Percentiles rank a stretch among this genome's conserved stretches.
phyloP scores from a whole-genome alignment of 2,113 vertebrate genomes.

The Ceyx cyanopectus region DNA sequence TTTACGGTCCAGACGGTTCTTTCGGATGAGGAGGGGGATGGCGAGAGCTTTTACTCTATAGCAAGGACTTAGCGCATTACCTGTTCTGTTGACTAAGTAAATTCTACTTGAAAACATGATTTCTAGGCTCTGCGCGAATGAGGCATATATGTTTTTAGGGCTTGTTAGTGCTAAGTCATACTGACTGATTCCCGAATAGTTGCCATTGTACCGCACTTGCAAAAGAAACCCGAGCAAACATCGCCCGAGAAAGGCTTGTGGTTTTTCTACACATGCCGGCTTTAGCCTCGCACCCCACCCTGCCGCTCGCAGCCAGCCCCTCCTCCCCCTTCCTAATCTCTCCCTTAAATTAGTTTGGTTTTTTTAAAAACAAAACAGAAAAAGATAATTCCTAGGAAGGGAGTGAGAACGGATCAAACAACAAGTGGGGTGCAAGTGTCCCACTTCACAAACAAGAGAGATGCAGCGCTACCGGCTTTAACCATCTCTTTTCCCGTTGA shows the following conservation, averaged over 20 bases:
- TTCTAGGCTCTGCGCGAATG: background rate
- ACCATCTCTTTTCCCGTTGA: background rate
- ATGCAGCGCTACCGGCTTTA: background rate
- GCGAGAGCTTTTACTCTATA: background rate
- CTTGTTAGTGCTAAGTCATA: conserved; percentile 35
- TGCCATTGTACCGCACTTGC: conserved; percentile 42
- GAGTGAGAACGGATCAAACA: conserved; percentile 44
- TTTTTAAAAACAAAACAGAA: background rate
- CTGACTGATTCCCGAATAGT: conserved; percentile 24
- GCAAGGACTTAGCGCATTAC: background rate
- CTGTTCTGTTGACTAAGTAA: background rate
- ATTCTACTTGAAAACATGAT: background rate
- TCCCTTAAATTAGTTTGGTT: background rate
- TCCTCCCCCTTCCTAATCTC: conserved; percentile 18
- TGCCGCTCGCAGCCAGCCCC: background rate
- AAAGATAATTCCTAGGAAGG: background rate
- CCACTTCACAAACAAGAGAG: background rate
- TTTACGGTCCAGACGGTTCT: background rate
- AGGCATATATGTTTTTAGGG: conserved; percentile 21
- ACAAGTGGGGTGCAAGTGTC: background rate
- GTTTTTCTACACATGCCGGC: conserved; percentile 48
- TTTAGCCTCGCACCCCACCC: conserved; percentile 39
- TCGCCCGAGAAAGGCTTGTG: background rate
- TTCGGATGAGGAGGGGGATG: background rate
- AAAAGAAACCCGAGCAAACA: conserved; percentile 58